Evolutionary conservation across 2,797 vertebrate genomes (phyloP).

Genomic region (Anas acuta): DNA sequence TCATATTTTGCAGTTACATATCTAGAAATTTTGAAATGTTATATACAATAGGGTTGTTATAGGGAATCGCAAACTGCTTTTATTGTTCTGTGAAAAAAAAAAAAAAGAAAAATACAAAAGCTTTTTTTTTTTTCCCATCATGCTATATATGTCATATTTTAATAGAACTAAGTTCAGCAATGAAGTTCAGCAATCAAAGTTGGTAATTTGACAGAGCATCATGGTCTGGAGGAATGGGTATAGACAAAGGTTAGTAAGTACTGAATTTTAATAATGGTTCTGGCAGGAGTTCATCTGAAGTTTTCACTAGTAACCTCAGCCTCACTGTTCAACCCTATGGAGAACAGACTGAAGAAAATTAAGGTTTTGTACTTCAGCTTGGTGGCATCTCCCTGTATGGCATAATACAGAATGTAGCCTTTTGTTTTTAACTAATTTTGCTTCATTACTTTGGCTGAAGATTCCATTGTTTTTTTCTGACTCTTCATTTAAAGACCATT

Average conservation of each 20-base stretch:
- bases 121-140: background rate
- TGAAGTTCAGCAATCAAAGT: background rate
- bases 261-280: background rate
- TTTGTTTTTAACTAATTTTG: background rate
- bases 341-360: background rate
- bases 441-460: background rate
- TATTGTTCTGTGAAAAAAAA: background rate
- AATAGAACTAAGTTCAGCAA: background rate
- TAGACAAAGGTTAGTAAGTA: background rate
- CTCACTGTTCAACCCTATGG: background rate
- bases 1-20: background rate
- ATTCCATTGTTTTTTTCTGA: background rate
- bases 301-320: background rate
- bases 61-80: background rate
- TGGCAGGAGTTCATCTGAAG: background rate
- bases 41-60: background rate
- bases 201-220: background rate
- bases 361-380: background rate
- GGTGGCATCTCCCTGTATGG: background rate
- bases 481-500: background rate
- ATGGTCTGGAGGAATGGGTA: background rate
- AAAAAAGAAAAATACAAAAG: background rate
- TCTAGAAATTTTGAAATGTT: background rate
- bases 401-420: background rate
- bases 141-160: background rate